Evolutionary conservation across 2,888 invertebrate genomes (phyloP).

Genomic region (Yponomeuta evonymella): DNA sequence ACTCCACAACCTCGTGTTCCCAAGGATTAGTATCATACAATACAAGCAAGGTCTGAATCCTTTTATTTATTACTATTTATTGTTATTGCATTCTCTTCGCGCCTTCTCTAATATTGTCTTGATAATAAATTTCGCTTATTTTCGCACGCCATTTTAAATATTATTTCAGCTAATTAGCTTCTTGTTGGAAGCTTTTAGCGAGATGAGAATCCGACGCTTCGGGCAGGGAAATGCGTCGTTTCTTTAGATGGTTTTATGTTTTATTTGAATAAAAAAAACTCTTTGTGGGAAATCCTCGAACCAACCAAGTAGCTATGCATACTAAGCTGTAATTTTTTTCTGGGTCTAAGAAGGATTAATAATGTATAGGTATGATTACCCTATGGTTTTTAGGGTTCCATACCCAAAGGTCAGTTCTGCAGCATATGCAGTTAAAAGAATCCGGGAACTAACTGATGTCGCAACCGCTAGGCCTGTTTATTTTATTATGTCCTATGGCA

Average conservation of each 20-base stretch:
- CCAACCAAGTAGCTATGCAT: too few species aligned
- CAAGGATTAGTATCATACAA: slow-evolving; percentile 74
- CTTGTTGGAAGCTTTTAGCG: slow-evolving; percentile 38
- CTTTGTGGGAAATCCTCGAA: too few species aligned
- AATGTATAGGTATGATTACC: too few species aligned
- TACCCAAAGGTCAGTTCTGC: too few species aligned
- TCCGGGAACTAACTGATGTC: too few species aligned
- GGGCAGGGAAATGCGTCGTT: slow-evolving; percentile 4
- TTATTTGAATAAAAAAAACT: too few species aligned
- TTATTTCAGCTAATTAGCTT: slow-evolving; percentile 60
- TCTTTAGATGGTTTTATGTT: neutral
- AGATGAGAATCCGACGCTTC: slow-evolving; percentile 34
- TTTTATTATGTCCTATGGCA: too few species aligned
- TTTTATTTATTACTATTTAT: slow-evolving; percentile 78
- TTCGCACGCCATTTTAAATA: slow-evolving; percentile 58
- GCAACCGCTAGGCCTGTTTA: too few species aligned
- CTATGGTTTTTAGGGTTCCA: too few species aligned
- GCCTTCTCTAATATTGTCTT: slow-evolving; percentile 72
- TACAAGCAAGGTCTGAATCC: slow-evolving; percentile 76
- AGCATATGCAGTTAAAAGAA: too few species aligned
- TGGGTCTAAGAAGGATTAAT: too few species aligned
- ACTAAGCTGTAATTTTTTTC: too few species aligned
- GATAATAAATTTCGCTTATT: slow-evolving; percentile 67
- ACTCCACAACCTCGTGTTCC: slow-evolving; percentile 41
- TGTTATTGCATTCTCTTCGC: slow-evolving; percentile 73